A percentile compares a stretch with the other conserved stretches of the same genome.
phyloP scores from a whole-genome alignment of 2,797 vertebrate genomes.

The Pseudochirops corinnae region DNA sequence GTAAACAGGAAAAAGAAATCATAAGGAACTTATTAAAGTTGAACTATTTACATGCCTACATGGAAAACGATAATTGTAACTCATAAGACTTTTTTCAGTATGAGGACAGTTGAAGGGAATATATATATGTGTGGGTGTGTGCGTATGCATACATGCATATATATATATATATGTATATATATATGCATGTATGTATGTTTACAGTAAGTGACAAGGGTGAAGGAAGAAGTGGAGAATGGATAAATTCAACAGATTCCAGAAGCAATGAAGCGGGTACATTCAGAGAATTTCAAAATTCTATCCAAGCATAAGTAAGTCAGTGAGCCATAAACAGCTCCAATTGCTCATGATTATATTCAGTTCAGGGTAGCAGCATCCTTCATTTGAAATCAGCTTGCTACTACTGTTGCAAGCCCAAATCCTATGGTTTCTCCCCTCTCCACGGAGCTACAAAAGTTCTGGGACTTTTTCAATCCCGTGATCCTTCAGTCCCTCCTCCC shows the following conservation, averaged over 20 bases:
- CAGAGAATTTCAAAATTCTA: not conserved
- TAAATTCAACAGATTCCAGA: not conserved
- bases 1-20: no score
- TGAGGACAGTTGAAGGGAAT: no score
- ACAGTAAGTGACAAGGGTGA: not conserved
- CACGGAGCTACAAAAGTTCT: not conserved
- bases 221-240: not conserved
- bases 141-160: no score
- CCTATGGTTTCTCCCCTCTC: not conserved
- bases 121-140: no score
- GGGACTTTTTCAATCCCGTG: not conserved
- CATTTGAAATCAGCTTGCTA: not conserved
- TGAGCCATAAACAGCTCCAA: not conserved
- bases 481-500: not conserved
- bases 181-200: no score
- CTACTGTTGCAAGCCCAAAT: not conserved
- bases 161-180: no score
- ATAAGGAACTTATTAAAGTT: no score
- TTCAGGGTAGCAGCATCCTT: not conserved
- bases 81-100: no score
- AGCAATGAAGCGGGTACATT: not conserved
- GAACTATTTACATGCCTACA: no score
- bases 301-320: not conserved
- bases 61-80: no score
- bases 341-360: not conserved